phyloP scores from a whole-genome alignment of 2,888 invertebrate species.

The Drosophila acutilabella region DNA sequence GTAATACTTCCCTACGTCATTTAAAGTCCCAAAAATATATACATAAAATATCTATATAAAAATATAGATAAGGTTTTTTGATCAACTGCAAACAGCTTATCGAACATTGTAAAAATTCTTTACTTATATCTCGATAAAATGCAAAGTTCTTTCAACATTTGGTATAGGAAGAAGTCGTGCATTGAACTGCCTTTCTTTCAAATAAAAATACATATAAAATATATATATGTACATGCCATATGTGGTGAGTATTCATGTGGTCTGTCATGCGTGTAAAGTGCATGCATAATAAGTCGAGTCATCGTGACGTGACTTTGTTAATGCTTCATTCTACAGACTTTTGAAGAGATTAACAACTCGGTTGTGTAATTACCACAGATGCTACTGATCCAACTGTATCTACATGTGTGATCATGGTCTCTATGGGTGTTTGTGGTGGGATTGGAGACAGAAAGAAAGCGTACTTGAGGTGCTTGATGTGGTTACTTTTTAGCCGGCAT shows the following conservation, averaged over 20 bases:
- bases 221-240: conserved; percentile 17
- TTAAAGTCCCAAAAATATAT: conserved; percentile 15
- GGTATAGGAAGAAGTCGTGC: conserved; percentile 10
- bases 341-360: conserved; percentile 10
- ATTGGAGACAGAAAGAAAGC: conserved; percentile 13
- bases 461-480: conserved; percentile 30
- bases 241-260: conserved; percentile 21
- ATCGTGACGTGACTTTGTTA: conserved; percentile 54
- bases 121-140: conserved; percentile 14
- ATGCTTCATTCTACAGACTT: conserved; percentile 22
- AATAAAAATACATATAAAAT: not conserved
- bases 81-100: conserved; percentile 27
- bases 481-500: conserved; percentile 16
- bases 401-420: conserved; percentile 12
- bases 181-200: conserved; percentile 37
- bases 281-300: conserved; percentile 52
- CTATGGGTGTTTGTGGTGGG: conserved; percentile 2
- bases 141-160: conserved; percentile 1
- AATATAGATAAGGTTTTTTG: conserved; percentile 14
- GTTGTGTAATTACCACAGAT: conserved; percentile 11
- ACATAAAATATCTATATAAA: not conserved
- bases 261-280: conserved; percentile 25
- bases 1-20: conserved; percentile 53
- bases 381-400: conserved; percentile 15
- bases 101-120: conserved; percentile 30